Conservation (phyloP, 2,797 vertebrate species). For the Perodicticus potto region DNA sequence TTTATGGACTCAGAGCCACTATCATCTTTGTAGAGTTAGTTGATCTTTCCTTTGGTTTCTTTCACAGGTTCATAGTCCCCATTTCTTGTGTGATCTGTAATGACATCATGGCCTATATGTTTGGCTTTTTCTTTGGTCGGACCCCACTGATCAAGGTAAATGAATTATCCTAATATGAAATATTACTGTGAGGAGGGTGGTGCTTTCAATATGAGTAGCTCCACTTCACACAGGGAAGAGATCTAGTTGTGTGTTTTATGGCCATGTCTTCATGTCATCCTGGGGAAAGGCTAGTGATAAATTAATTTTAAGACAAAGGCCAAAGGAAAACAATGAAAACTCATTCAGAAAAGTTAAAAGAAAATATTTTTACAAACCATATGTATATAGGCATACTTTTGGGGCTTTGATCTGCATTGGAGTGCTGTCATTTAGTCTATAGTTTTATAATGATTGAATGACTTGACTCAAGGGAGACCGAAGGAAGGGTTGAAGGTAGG, state of each 20-base stretch:
- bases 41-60: neutral
- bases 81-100: constrained; percentile 99
- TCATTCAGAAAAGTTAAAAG: neutral
- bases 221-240: neutral
- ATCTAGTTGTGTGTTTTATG: neutral
- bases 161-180: neutral
- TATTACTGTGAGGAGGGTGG: neutral
- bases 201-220: neutral
- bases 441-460: constrained; percentile 36
- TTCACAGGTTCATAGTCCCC: constrained; percentile 97
- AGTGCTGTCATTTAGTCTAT: constrained; percentile 31
- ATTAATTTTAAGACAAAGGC: constrained; percentile 23
- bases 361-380: neutral
- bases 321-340: neutral
- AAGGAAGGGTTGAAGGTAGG: neutral
- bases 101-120: constrained; percentile 99
- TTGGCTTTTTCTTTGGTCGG: constrained; percentile 99
- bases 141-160: constrained; percentile 98
- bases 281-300: neutral
- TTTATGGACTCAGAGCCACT: neutral
- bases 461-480: neutral
- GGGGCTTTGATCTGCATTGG: constrained; percentile 13
- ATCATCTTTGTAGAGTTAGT: neutral
- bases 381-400: neutral
- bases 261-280: neutral